Base-by-base conservation (phyloP, 2,113 vertebrate species). In the Cervus canadensis region DNA sequence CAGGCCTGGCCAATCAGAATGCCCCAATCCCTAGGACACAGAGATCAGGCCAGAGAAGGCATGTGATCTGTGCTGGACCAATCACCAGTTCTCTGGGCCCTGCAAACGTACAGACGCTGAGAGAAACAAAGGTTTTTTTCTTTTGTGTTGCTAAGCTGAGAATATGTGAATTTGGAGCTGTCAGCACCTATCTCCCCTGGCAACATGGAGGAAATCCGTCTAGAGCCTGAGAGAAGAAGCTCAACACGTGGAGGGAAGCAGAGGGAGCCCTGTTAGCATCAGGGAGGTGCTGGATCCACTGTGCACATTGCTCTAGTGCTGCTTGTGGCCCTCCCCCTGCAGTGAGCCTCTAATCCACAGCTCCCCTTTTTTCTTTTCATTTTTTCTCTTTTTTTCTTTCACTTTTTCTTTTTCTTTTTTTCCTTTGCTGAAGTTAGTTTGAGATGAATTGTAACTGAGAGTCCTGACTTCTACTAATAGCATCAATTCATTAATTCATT, bases 171-270 rank as follows among this genome's bases (percentile, higher is more conserved):
- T 84, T 95, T 97, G 93, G 87, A 98, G 74, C 85, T 91, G 94
- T 92, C 48, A n/a, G 84, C 48, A 88, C 76, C 82, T 62, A 94
- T 97, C 96, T 98, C 83, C 93, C 91, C 57, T 97, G 94, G 97
- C 97, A 98, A 97, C 95, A 76, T 93, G 96, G 93, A 94, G 89
- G 94, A 85, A 83, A 87, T 83, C 95, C 83, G 87, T 87, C 86
- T 60, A 84, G 89, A 94, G 60, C 50, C 48, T 36, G 92, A 93
- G 85, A 93, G 50, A 83, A 82, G 64, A 81, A 88, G 90, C 85
- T 78, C 93, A 81, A 8, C 88, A 50, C 54, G 45, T 43, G 10
- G 82, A 89, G 89, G 59, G 59, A 40, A 89, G 78, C 56, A 64
- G 85, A 54, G 16, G 85, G 59, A 21, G 90, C 74, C 50, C 93